These are phyloP conservation scores for Hetaerina americana DNA, from an alignment of 1,140 invertebrate species.

Conservation along the genomic window DNA sequence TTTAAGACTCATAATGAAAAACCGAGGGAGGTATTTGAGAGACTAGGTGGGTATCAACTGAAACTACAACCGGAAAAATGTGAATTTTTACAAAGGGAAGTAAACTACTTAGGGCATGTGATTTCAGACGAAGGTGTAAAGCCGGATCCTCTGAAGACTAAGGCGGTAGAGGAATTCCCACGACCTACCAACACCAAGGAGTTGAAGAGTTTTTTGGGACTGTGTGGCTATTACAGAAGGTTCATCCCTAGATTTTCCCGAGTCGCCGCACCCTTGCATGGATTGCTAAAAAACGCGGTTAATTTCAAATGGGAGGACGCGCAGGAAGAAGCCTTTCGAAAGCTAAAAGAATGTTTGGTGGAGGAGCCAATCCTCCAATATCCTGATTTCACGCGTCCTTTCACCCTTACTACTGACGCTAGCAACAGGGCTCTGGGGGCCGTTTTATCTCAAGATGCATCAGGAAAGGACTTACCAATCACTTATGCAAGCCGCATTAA, in stretches of 20 bases:
- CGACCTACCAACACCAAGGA: slow-evolving; percentile 21
- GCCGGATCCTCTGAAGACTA: slow-evolving; percentile 20
- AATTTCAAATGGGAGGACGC: slow-evolving; percentile 12
- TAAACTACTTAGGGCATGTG: slow-evolving; percentile 20
- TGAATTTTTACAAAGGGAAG: slow-evolving; percentile 20
- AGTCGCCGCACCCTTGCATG: slow-evolving; percentile 21
- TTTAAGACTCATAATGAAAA: slow-evolving; percentile 12
- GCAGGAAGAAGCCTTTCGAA: slow-evolving; percentile 10
- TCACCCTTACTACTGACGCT: slow-evolving; percentile 19
- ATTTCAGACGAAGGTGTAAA: slow-evolving; percentile 16
- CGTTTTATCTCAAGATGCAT: slow-evolving; percentile 18
- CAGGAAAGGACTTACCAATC: slow-evolving; percentile 21
- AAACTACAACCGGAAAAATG: slow-evolving; percentile 23
- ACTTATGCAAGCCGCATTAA: slow-evolving; percentile 28
- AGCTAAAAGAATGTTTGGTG: slow-evolving; percentile 15
- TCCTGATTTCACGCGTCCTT: slow-evolving; percentile 16
- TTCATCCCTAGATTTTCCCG: slow-evolving; percentile 20
- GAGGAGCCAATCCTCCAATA: slow-evolving; percentile 12
- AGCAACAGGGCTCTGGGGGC: slow-evolving; percentile 15
- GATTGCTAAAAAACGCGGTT: slow-evolving; percentile 19
- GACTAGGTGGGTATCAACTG: slow-evolving; percentile 15
- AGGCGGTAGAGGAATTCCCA: slow-evolving; percentile 21
- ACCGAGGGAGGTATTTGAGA: slow-evolving; percentile 15
- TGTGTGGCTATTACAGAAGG: slow-evolving; percentile 19
- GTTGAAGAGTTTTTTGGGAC: slow-evolving; percentile 23